Conservation (phyloP, 2,113 vertebrate genomes). For the Dipodomys ordii region DNA sequence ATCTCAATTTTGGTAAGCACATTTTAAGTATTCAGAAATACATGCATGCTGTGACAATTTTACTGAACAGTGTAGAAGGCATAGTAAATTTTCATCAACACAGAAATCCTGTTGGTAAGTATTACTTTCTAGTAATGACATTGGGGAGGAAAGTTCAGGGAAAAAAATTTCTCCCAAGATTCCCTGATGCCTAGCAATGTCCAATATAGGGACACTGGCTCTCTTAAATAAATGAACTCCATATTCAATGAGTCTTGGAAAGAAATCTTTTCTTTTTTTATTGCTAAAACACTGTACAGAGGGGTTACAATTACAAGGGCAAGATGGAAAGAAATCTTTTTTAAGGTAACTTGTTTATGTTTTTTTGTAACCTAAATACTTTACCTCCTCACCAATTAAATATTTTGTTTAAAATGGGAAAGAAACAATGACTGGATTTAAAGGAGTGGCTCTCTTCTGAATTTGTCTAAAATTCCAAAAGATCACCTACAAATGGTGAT, state of each 20-base stretch:
- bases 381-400: not conserved
- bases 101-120: not conserved
- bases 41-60: not conserved
- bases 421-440: not conserved
- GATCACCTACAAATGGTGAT: constrained; percentile 14
- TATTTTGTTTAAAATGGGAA: constrained; percentile 18
- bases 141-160: not conserved
- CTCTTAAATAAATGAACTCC: not conserved
- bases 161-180: not conserved
- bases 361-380: not conserved
- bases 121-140: not conserved
- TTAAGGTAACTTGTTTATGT: not conserved
- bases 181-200: not conserved
- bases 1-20: not conserved
- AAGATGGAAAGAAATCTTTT: not conserved
- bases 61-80: not conserved
- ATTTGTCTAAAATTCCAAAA: constrained; percentile 17
- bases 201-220: not conserved
- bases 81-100: not conserved
- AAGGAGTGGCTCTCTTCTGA: not conserved
- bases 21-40: not conserved
- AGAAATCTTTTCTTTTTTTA: not conserved
- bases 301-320: no score
- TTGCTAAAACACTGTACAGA: no score
- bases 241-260: not conserved